A percentile compares a stretch with the other conserved stretches of the same genome.
These are phyloP conservation scores for Drosophila melanica DNA, from an alignment of 1,140 invertebrate genomes.

Conservation along the genomic window DNA sequence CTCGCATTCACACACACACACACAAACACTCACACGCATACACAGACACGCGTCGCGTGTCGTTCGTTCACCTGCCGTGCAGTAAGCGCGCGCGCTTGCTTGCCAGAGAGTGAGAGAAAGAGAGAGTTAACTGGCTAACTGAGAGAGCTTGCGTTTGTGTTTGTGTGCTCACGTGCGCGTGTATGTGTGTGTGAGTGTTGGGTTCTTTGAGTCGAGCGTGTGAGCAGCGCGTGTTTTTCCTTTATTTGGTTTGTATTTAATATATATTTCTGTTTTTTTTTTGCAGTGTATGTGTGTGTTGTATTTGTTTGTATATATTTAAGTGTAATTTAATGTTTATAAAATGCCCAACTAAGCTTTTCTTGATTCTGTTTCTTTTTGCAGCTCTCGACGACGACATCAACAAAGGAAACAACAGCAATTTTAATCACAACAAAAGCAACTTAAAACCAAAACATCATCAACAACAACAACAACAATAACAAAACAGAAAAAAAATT, in stretches of 20 bases:
- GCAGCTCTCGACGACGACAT: conserved; percentile 40
- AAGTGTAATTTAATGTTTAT: conserved; percentile 32
- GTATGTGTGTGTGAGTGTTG: conserved; percentile 13
- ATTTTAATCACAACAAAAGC: neutral
- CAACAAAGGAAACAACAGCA: conserved; percentile 26
- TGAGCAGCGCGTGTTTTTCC: conserved; percentile 49
- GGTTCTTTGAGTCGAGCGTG: conserved; percentile 33
- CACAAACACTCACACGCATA: conserved; percentile 4
- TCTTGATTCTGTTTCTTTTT: conserved; percentile 41
- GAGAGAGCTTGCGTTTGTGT: too few relatives aligned
- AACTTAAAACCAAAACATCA: conserved; percentile 9
- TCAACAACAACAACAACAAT: conserved; percentile 11
- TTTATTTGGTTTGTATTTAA: conserved; percentile 42
- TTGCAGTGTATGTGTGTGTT: neutral
- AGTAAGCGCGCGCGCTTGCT: conserved; percentile 6
- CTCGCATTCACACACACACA: conserved; percentile 5
- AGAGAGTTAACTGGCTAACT: neutral
- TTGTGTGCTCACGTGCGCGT: neutral
- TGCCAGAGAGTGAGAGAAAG: neutral
- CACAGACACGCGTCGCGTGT: conserved; percentile 35
- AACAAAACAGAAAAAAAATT: conserved; percentile 23
- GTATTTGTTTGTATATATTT: neutral
- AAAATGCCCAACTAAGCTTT: conserved; percentile 46
- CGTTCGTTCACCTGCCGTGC: conserved; percentile 49
- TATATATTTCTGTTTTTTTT: neutral